Base-by-base conservation (phyloP, 1,140 invertebrate species). In the Formica selysi region DNA sequence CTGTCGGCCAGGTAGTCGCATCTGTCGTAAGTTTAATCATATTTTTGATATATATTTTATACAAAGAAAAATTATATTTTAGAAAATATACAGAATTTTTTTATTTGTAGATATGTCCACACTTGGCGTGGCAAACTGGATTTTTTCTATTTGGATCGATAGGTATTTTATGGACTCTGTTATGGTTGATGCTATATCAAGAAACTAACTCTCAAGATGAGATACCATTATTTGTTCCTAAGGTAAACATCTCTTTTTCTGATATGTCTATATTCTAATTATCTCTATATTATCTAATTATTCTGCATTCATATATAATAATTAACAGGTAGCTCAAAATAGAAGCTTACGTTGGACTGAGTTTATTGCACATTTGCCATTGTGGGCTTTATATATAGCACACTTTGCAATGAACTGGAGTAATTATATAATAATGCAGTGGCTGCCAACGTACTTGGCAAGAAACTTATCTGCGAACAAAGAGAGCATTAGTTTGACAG, bases 391-490 rank as follows among this genome's bases (percentile, higher is more conserved):
- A 84, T 98, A 98, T 90, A 96, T 97, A 81, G 97, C 97, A 38
- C 97, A 98, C 94, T 98, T 98, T 94, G 96, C 97, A 32, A 98
- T 98, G 97, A 98, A 98, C 93, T 98, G 97, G 97, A 97, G 97
- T 51, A 98, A 97, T 90, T 98, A 98, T 90, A 97, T 98, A 83
- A 97, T 98, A 87, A 98, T 98, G 97, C 97, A 98, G 91, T 98
- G 97, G 97, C 93, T 98, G 83, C 97, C 97, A 3, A 98, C 97
- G 7, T 98, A 98, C 93, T 94, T 98, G 88, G 93, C 96, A 4
- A 94, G 96, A 68, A 96, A 96, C 91, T 95, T 98, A 29, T 96
- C 96, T 22, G 97, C 97, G 19, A 96, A 97, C 88, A 96, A 96
- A 88, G 96, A 97, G 92, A 96, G 96, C 92, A 96, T 98, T 85